Percentiles rank a stretch among this genome's conserved stretches.
Evolutionary conservation across 2,888 invertebrate genomes (phyloP).

Genomic region (Elegia similella): DNA sequence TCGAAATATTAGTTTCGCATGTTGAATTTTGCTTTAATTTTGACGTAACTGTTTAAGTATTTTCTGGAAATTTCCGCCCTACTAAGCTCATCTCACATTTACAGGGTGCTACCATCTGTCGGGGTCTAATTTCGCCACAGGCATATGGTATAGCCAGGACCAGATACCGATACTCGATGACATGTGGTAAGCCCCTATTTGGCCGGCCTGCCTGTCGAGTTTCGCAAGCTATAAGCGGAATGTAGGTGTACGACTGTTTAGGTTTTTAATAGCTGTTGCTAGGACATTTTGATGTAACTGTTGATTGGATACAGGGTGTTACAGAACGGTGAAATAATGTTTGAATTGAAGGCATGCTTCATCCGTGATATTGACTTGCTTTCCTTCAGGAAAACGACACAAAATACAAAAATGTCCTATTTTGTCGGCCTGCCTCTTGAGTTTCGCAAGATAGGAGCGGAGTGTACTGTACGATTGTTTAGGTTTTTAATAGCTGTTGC

Average conservation of each 20-base stretch:
- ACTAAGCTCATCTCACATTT: not conserved
- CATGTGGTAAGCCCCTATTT: slow-evolving; percentile 60
- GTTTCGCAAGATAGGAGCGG: slow-evolving; percentile 50
- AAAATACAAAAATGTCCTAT: too few relatives aligned
- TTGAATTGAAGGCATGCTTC: too few relatives aligned
- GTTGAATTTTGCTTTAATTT: not conserved
- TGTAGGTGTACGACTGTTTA: slow-evolving; percentile 33
- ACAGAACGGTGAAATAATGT: too few relatives aligned
- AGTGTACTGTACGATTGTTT: slow-evolving; percentile 35
- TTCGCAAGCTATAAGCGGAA: slow-evolving; percentile 49
- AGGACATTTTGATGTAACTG: slow-evolving; percentile 14
- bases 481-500: slow-evolving; percentile 18
- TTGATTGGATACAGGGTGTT: too few relatives aligned
- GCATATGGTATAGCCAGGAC: slow-evolving; percentile 28
- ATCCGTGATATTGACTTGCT: too few relatives aligned
- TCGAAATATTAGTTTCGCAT: too few relatives aligned
- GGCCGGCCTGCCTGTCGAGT: slow-evolving; percentile 46
- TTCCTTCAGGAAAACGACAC: too few relatives aligned
- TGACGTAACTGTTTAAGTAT: not conserved
- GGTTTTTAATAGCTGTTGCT: slow-evolving; percentile 19
- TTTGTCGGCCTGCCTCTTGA: slow-evolving; percentile 45
- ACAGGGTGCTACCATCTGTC: not conserved
- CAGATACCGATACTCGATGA: slow-evolving; percentile 45
- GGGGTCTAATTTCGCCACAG: slow-evolving; percentile 19
- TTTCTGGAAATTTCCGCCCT: slow-evolving; percentile 1